Percentiles rank a stretch among this genome's conserved stretches.
phyloP scores from a whole-genome alignment of 2,797 vertebrate species.

The Sylvilagus floridanus region DNA sequence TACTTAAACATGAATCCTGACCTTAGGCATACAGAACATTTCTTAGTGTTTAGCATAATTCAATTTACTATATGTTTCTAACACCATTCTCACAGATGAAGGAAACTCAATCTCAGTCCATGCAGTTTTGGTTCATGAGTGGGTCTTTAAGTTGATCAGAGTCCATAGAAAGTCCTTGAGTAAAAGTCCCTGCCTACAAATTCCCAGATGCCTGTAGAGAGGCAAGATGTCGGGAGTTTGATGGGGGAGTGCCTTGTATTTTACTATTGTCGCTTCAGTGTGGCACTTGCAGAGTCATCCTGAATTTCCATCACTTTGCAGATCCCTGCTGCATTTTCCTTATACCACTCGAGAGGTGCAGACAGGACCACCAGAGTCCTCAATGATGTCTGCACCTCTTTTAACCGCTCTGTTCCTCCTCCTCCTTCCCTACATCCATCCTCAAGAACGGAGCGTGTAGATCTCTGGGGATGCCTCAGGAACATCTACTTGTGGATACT shows the following conservation, averaged over 20 bases:
- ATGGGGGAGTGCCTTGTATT: not conserved
- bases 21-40: not conserved
- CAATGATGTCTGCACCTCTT: not conserved
- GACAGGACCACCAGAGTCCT: not conserved
- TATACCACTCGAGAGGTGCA: not conserved
- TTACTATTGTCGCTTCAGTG: not conserved
- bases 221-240: too few species aligned
- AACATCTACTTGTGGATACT: too few species aligned
- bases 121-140: not conserved
- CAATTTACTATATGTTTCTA: slow-evolving; percentile 1
- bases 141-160: not conserved
- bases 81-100: not conserved
- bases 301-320: not conserved
- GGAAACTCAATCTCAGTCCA: not conserved
- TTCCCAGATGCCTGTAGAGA: not conserved
- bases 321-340: not conserved
- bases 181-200: not conserved
- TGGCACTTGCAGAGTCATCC: not conserved
- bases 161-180: not conserved
- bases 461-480: not conserved
- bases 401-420: not conserved
- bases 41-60: not conserved
- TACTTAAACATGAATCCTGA: not conserved
- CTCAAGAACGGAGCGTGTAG: rapidly evolving
- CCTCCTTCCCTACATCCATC: not conserved